phyloP scores from a whole-genome alignment of 2,113 vertebrate species.

The Argyrosomus japonicus region DNA sequence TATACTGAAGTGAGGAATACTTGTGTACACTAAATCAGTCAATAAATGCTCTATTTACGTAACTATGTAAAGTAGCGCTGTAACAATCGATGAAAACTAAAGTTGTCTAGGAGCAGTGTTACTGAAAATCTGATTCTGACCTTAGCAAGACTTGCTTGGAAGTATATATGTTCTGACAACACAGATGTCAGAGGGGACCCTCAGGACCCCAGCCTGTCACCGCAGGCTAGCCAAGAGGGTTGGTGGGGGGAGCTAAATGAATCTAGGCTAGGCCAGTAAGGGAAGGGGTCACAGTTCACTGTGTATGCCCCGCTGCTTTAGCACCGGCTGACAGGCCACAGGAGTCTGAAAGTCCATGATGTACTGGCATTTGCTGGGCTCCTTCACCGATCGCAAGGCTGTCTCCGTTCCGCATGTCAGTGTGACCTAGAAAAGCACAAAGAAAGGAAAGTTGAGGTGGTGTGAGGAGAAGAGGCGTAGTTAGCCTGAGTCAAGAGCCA shows the following conservation, averaged over 20 bases:
- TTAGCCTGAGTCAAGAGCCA: constrained; percentile 53
- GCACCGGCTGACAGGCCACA: constrained; percentile 71
- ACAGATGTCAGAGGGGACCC: constrained; percentile 71
- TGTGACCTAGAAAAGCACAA: constrained; percentile 87
- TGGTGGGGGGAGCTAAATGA: constrained; percentile 29
- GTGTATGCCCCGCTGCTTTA: constrained; percentile 68
- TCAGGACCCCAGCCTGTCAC: constrained; percentile 69
- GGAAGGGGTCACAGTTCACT: constrained; percentile 69
- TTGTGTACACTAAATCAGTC: not conserved
- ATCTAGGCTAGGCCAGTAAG: constrained; percentile 57
- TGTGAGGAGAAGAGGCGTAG: constrained; percentile 37
- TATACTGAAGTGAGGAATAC: constrained; percentile 15
- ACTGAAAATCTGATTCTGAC: constrained; percentile 52
- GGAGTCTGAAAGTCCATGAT: constrained; percentile 76
- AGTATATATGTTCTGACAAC: constrained; percentile 75
- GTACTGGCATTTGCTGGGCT: constrained; percentile 79
- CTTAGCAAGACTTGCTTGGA: constrained; percentile 63
- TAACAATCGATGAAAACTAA: constrained; percentile 44
- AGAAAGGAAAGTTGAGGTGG: constrained; percentile 58
- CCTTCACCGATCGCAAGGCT: constrained; percentile 83
- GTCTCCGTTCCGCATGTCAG: constrained; percentile 87
- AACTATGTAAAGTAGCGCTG: constrained; percentile 33
- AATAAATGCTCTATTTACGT: constrained; percentile 16
- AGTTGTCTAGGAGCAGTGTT: constrained; percentile 28
- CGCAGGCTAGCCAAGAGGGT: constrained; percentile 33